Percentiles rank a stretch among this genome's conserved stretches.
Evolutionary conservation across 2,113 vertebrate species (phyloP).

Genomic region (Polypterus bichir): DNA sequence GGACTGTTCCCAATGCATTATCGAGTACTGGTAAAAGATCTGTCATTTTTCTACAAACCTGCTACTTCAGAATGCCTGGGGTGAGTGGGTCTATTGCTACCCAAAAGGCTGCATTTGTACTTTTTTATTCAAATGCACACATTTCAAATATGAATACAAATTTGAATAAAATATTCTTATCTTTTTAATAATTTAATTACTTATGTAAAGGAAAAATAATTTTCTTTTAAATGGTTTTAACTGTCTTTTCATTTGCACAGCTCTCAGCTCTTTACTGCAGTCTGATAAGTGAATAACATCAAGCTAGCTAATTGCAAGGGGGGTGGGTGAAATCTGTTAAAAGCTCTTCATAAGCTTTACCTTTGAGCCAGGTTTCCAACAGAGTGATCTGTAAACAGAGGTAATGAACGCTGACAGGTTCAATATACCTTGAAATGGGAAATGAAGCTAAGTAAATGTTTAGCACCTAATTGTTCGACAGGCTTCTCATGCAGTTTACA

Average conservation of each 20-base stretch:
- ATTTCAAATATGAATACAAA: too few relatives aligned
- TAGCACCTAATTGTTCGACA: neutral
- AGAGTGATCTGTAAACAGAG: neutral
- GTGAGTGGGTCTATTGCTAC: conserved; percentile 10
- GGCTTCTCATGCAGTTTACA: neutral
- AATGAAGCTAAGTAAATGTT: neutral
- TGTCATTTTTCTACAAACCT: neutral
- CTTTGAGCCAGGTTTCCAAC: conserved; percentile 9
- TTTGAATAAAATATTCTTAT: too few relatives aligned
- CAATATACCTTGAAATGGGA: conserved; percentile 5
- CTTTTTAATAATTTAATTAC: too few relatives aligned
- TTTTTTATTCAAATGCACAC: neutral
- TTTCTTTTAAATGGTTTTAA: too few relatives aligned
- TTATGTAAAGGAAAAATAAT: too few relatives aligned
- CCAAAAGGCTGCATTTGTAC: neutral
- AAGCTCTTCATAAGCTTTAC: neutral
- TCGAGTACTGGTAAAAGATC: neutral
- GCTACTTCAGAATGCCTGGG: conserved; percentile 2
- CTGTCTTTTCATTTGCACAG: too few relatives aligned
- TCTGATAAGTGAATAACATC: too few relatives aligned
- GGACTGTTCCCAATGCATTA: conserved; percentile 5
- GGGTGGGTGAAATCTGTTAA: neutral
- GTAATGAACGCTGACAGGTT: neutral
- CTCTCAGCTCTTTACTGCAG: too few relatives aligned
- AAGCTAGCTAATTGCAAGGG: neutral